Evolutionary conservation across 1,140 invertebrate genomes (phyloP), one percentile per base, ranked within the genome.

Genomic region (Aphaenogaster ashmeadi): DNA sequence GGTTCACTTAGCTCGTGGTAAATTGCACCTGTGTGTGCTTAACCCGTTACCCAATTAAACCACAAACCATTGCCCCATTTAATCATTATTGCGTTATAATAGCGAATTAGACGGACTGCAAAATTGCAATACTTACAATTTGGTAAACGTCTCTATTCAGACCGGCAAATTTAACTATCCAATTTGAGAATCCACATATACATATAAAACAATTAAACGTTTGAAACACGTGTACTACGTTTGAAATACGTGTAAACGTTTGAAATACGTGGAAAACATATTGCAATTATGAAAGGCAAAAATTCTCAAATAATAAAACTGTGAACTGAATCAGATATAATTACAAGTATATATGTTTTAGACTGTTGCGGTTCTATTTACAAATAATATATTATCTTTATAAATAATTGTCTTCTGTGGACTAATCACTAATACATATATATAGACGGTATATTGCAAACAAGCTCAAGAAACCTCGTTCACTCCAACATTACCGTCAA

Each of bases 21-120:
- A 74, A 75, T 84, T 60, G 80, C 67, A 75, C 52, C 67, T 74
- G 80, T 84, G 80, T 84, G 80, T 84, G 69, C 54, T 75, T 60
- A 84, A 60, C 54, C 80, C 69, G 69, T 84, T 74, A 84, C 80
- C 54, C 54, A 84, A 84, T 84, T 84, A 84, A 84, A 84, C 69
- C 54, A 41, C 80, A 50, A 58, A 75, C 69, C 80, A 60, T 62
- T 75, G 80, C 54, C 33, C 80, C 69, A 74, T 84, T 84, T 84
- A 75, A 84, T 72, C 58, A 84, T 84, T 75, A 75, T 36, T 41
- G 80, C 69, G 33, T 84, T 75, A 62, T 60, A 75, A 84, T 50
- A 47, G 69, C 54, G 18, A 62, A 60, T 84, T 75, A 74, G 56
- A 9, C 21, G 44, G 21, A 11, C 21, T 52, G 27, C 41, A 38